Conservation (phyloP, 2,113 vertebrate genomes). For the Nestor notabilis region DNA sequence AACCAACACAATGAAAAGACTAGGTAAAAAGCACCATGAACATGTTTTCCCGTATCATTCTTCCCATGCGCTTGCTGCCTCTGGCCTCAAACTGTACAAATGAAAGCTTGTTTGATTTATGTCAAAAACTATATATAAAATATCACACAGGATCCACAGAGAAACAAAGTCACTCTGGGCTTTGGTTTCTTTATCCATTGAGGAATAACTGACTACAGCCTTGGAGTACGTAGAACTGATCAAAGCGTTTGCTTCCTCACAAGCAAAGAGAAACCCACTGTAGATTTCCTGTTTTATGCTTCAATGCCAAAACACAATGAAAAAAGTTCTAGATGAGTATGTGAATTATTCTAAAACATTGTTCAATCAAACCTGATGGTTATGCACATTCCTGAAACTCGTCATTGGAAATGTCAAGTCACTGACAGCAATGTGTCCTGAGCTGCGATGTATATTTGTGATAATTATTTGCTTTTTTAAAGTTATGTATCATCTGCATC, state of each 20-base stretch:
- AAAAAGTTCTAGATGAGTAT: slow-evolving; percentile 56
- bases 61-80: slow-evolving; percentile 29
- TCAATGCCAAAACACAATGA: slow-evolving; percentile 60
- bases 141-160: slow-evolving; percentile 55
- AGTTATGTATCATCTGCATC: slow-evolving; percentile 47
- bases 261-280: slow-evolving; percentile 59
- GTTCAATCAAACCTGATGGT: slow-evolving; percentile 53
- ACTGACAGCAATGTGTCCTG: slow-evolving; percentile 56
- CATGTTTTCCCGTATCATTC: slow-evolving; percentile 3
- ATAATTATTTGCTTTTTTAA: slow-evolving; percentile 68
- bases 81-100: slow-evolving; percentile 56
- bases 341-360: slow-evolving; percentile 60
- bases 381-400: slow-evolving; percentile 33
- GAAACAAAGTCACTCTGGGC: slow-evolving; percentile 55
- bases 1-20: slow-evolving; percentile 15
- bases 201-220: slow-evolving; percentile 65
- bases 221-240: slow-evolving; percentile 50
- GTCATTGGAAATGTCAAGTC: slow-evolving; percentile 64
- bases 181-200: slow-evolving; percentile 50
- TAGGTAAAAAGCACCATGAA: not conserved
- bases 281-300: slow-evolving; percentile 63
- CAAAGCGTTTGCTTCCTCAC: slow-evolving; percentile 40
- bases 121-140: slow-evolving; percentile 66
- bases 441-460: slow-evolving; percentile 53
- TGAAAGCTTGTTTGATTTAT: slow-evolving; percentile 67